Conservation (phyloP, 2,888 invertebrate species). For the Neria commutata region DNA sequence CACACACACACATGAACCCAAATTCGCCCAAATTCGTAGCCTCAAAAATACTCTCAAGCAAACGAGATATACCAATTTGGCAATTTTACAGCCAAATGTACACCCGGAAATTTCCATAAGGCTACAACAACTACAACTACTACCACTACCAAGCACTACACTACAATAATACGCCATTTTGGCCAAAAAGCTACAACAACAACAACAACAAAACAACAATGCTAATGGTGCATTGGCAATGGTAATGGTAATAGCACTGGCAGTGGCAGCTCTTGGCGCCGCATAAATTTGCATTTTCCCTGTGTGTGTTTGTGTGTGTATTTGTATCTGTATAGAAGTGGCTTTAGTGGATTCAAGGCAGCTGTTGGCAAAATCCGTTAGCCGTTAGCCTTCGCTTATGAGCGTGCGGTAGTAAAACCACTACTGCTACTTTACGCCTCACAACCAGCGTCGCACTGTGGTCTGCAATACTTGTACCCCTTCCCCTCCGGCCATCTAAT, state of each 20-base stretch:
- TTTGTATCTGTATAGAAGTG: conserved; percentile 24
- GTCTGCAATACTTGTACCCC: too few relatives aligned
- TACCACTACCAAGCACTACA: too few relatives aligned
- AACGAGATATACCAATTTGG: conserved; percentile 7
- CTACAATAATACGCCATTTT: too few relatives aligned
- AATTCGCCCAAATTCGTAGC: conserved; percentile 30
- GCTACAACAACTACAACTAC: too few relatives aligned
- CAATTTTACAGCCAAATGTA: conserved; percentile 5
- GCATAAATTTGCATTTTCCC: conserved; percentile 5
- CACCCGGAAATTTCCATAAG: conserved; percentile 2
- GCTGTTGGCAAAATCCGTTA: too few relatives aligned
- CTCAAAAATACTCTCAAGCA: conserved; percentile 38
- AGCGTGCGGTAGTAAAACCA: not conserved
- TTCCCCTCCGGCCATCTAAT: too few relatives aligned
- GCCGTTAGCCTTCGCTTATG: not conserved
- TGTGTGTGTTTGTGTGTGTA: conserved; percentile 14
- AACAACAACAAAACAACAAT: not conserved
- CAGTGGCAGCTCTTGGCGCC: not conserved
- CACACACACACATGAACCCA: conserved; percentile 6
- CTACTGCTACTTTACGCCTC: not conserved
- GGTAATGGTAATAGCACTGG: not conserved
- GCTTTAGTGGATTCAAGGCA: too few relatives aligned
- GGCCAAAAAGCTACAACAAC: conserved; percentile 25
- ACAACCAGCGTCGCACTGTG: not conserved
- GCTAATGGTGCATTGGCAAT: too few relatives aligned